A percentile compares a stretch with the other conserved stretches of the same genome.
Conservation (phyloP, 2,113 vertebrate species). For the Halcyon malimbica region DNA sequence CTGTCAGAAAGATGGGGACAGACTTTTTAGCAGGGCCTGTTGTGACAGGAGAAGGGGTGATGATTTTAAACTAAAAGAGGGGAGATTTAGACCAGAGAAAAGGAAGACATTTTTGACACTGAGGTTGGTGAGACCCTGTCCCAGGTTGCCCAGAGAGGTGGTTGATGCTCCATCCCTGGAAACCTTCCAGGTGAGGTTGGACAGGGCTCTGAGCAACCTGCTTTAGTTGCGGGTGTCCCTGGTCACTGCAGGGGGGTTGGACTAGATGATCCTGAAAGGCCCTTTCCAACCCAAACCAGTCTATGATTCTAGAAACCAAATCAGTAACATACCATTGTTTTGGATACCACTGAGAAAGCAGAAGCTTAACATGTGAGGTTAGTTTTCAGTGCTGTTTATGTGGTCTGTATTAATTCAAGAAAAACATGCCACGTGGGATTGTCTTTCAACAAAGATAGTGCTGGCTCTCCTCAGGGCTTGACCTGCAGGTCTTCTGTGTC, state of each 20-base stretch:
- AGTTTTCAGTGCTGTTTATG: not conserved
- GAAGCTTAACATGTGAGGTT: not conserved
- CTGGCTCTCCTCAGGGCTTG: not conserved
- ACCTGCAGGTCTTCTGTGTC: not conserved
- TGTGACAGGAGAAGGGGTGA: too few relatives aligned
- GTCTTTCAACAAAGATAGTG: fast-evolving
- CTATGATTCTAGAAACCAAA: not conserved
- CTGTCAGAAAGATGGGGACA: too few relatives aligned
- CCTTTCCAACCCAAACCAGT: too few relatives aligned
- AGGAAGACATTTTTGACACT: too few relatives aligned
- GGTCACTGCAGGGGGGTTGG: too few relatives aligned
- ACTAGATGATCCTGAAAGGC: too few relatives aligned
- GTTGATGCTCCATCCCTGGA: not conserved
- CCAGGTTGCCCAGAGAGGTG: not conserved
- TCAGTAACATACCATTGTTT: fast-evolving
- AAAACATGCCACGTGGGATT: fast-evolving
- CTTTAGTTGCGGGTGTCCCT: too few relatives aligned
- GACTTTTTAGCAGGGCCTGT: too few relatives aligned
- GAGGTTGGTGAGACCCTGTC: too few relatives aligned
- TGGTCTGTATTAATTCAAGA: not conserved
- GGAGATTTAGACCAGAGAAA: too few relatives aligned
- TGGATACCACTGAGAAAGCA: not conserved
- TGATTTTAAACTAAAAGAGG: too few relatives aligned
- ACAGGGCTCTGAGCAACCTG: too few relatives aligned
- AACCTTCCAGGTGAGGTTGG: not conserved